Base-by-base conservation (phyloP, 2,888 invertebrate genomes). In the Xiphydria camelus region DNA sequence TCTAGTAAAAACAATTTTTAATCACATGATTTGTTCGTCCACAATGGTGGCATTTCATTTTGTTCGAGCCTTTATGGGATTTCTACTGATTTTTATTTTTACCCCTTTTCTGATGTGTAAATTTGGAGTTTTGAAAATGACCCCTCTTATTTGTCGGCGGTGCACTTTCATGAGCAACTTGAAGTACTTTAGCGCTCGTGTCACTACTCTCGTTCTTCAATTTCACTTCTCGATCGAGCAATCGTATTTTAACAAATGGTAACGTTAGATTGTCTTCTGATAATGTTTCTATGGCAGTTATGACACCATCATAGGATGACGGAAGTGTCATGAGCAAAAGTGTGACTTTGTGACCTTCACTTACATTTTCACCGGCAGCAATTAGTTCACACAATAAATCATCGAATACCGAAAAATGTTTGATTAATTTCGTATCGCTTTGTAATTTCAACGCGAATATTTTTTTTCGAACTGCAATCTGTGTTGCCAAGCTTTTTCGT, bases 231-330 rank as follows among this genome's bases (percentile, higher is more conserved):
- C 54, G 49, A 22, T 59, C 57, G 5, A 60, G 20, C 2, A 61
- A 33, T 21, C 56, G 22, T 3, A 53, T 68, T 53, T 72, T 72
- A 2, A 70, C 70, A 54, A 71, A 71, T 7, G 54, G 60, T 14
- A 73, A 46, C 0, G 62, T 73, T 39, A 73, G 49, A 31, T 55
- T 56, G 46, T 59, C 66, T 42, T 70, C 65, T 1, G 61, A 48
- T 19, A 73, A 50, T 1, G 68, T 71, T 53, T 73, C 68, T 1
- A 74, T 56, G 0, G 74, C 73, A 6, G 72, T 72, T n/a, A 70
- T 58, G 2, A 73, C 59, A 4, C 66, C 67, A 43, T 73, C 64
- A 50, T 73, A 72, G 12, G 49, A 38, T n/a, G 58, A 6, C 4
- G 73, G 70, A 19, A 73, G 41, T n/a, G 69, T 68, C 2, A 70